Conservation (phyloP, 2,888 invertebrate genomes). For the Agonopterix subpropinquella region DNA sequence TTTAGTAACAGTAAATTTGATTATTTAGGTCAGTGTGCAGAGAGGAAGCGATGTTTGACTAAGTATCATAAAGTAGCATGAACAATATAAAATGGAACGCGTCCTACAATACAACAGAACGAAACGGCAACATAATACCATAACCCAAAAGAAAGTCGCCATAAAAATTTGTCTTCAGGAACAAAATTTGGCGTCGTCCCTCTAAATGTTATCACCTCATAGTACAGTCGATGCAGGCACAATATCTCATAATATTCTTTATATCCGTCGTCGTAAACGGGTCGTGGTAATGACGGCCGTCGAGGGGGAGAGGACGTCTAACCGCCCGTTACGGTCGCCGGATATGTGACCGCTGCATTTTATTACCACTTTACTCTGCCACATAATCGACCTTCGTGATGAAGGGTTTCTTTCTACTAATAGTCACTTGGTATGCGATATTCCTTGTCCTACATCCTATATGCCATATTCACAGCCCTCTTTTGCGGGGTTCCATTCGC, state of each 20-base stretch:
- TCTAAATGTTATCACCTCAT: slow-evolving; percentile 66
- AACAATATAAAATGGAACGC: no score
- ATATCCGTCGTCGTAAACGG: slow-evolving; percentile 71
- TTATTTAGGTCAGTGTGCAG: no score
- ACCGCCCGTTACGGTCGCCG: slow-evolving; percentile 67
- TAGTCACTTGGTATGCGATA: slow-evolving; percentile 45
- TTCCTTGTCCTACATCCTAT: slow-evolving; percentile 16
- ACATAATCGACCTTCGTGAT: slow-evolving; percentile 74
- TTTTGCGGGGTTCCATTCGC: slow-evolving; percentile 15
- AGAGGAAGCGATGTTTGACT: no score
- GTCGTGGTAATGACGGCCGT: slow-evolving; percentile 66
- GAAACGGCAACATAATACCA: slow-evolving; percentile 11
- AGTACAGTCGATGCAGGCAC: slow-evolving; percentile 59
- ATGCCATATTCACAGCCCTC: slow-evolving; percentile 1
- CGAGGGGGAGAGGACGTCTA: slow-evolving; percentile 60
- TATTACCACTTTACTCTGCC: slow-evolving; percentile 74
- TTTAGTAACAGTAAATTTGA: no score
- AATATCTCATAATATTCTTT: slow-evolving; percentile 74
- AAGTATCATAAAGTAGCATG: no score
- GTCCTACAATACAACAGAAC: no score
- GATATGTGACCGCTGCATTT: slow-evolving; percentile 76
- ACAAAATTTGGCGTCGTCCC: slow-evolving; percentile 49
- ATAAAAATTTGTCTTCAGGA: slow-evolving; percentile 52
- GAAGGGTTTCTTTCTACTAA: slow-evolving; percentile 65
- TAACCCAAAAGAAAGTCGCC: slow-evolving; percentile 16